Evolutionary conservation across 2,113 vertebrate species (phyloP), one percentile per base, ranked within the genome.

Genomic region (Acrocephalus kingi): DNA sequence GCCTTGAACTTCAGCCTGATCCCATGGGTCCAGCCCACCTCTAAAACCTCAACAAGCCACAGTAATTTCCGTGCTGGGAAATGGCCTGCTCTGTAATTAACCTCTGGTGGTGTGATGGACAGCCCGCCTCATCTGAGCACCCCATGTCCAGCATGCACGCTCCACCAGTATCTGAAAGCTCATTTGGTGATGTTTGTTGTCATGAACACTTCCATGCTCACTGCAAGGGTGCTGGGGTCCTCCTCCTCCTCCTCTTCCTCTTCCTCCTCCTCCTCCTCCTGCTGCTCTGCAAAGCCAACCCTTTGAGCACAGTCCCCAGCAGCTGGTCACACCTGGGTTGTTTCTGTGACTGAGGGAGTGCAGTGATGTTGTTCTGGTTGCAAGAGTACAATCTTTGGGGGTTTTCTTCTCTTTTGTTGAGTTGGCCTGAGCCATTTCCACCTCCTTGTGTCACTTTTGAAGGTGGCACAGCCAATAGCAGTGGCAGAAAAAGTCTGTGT

Each of bases 141-240:
- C 13, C 4, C 11, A 4, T 9, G 0, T 4, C 30, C 3, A 0
- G 15, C 27, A 3, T 4, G 37, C 49, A 10, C 0, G 0, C 41
- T 55, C 86, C 20, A 0, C 25, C 3, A 1, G 22, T 11, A 20
- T 37, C n/a, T 11, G 2, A 39, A 25, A 88, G 41, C 67, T 96
- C 63, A 7, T 54, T 51, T 58, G 58, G 6, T 63, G 81, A 46
- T 72, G 58, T 68, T 85, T 64, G 82, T 62, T 76, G 46, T 72
- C 74, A 61, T 30, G 11, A 35, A 25, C 35, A 7, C 49, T 46
- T 72, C 67, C 58, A 21, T 43, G 52, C 67, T 88, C 59, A 71
- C 58, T 3, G 21, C 56, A 2, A 51, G 33, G 33, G 33, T 74
- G n/a, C 37, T 2, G 9, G 73, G 54, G 31, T 69, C 73, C 3